Percentiles rank a stretch among this genome's conserved stretches.
phyloP scores from a whole-genome alignment of 1,140 invertebrate species.

The Drosophila kohkoa region DNA sequence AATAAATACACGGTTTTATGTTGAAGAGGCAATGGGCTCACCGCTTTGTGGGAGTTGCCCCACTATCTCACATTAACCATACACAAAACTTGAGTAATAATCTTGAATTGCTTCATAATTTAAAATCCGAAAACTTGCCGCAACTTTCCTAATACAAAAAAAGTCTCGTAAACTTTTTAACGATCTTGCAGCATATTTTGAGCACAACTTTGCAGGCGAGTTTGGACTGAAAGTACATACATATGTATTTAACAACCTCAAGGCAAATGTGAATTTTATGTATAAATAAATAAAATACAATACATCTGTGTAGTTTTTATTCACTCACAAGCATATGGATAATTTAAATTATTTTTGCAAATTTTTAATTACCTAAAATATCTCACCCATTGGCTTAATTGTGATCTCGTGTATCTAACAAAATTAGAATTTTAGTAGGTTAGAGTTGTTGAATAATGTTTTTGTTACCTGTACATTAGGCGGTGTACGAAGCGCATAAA shows the following conservation, averaged over 20 bases:
- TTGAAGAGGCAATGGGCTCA: no score
- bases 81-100: no score
- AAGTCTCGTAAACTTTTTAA: no score
- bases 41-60: no score
- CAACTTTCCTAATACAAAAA: no score
- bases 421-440: not conserved
- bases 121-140: no score
- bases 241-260: conserved; percentile 87
- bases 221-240: no score
- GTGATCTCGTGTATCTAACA: conserved; percentile 85
- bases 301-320: conserved; percentile 17
- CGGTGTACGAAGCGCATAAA: conserved; percentile 87
- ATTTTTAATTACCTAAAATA: conserved; percentile 62
- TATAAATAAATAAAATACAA: conserved; percentile 40
- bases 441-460: not conserved
- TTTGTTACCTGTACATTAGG: conserved; percentile 86
- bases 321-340: not conserved
- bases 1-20: conserved; percentile 24
- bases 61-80: no score
- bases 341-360: conserved; percentile 27
- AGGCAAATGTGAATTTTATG: conserved; percentile 90
- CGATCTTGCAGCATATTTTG: no score
- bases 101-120: no score
- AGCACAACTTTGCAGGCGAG: no score
- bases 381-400: conserved; percentile 84